Base-by-base conservation (phyloP, 2,113 vertebrate genomes). In the Lonchura striata region DNA sequence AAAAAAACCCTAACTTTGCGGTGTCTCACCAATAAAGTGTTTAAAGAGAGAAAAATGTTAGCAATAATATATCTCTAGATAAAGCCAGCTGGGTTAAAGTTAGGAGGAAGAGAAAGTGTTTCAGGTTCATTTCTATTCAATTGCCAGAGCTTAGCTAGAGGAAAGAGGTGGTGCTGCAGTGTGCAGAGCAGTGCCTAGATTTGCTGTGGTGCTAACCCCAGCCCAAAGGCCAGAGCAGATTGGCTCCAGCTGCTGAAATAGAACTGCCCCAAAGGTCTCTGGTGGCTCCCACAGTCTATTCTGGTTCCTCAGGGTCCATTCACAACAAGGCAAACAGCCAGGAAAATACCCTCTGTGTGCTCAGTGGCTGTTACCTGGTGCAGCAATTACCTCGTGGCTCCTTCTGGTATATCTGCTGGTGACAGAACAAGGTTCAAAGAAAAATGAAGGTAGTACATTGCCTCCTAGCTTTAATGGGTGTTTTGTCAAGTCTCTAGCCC, bases 401-500 rank as follows among this genome's bases (percentile, higher is more conserved):
- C 49, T 82, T 42, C 37, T 46, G 44, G 3, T 33, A 6, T 0
- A 0, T 8, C 28, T 41, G 24, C 37, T 13, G 39, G 44, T 11
- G 46, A 27, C n/a, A 59, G 24, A 71, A 28, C 19, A n/a, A 13
- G 2, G 9, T 19, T 47, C 39, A 52, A 52, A 64, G n/a, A 46
- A 28, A 30, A 64, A 23, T 18, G 0, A 44, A 31, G 33, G 23
- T 7, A 18, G 23, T 30, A 11, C 8, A 21, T 16, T 7, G 20
- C 22, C 12, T 39, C 52, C 11, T 0, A 1, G 3, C 9, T 59
- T 22, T 25, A 52, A 21, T 1, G 2, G 9, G 15, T 13, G 5
- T 23, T 66, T 53, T 50, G 23, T 39, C 20, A 41, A 14, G 30
- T 39, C 46, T 31, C 28, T 53, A n/a, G 7, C 9, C 11, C 39